Percentiles rank a stretch among this genome's conserved stretches.
Evolutionary conservation across 1,140 invertebrate genomes (phyloP).

Genomic region (Anastatus disparis): DNA sequence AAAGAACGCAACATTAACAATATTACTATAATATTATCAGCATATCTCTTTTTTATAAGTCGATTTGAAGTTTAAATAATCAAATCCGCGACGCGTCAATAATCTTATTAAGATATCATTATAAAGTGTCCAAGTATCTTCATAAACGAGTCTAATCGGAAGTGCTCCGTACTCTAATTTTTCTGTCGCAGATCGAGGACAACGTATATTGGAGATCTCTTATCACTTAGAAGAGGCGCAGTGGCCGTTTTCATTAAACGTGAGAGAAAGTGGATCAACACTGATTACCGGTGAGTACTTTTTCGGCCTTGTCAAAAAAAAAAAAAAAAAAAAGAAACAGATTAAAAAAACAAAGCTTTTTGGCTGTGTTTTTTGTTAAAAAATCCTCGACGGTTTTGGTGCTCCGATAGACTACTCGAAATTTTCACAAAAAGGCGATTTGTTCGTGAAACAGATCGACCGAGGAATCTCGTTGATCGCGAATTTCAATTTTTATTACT

Average conservation of each 20-base stretch:
- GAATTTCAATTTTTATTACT: slow-evolving; percentile 16
- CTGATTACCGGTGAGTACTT: slow-evolving; percentile 56
- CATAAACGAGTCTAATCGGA: slow-evolving; percentile 43
- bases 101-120: too few species aligned
- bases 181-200: slow-evolving; percentile 55
- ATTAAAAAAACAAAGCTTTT: slow-evolving; percentile 2
- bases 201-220: too few species aligned
- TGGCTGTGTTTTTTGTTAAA: slow-evolving; percentile 11
- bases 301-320: slow-evolving; percentile 51
- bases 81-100: too few species aligned
- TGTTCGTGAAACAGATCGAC: slow-evolving; percentile 27
- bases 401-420: slow-evolving; percentile 65
- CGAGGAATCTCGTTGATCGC: slow-evolving; percentile 38
- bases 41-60: slow-evolving; percentile 6
- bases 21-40: neutral
- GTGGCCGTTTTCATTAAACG: neutral
- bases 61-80: neutral
- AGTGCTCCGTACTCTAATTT: slow-evolving; percentile 49
- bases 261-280: slow-evolving; percentile 12
- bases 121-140: too few species aligned
- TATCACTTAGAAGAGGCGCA: too few species aligned
- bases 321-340: slow-evolving; percentile 25
- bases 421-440: slow-evolving; percentile 42
- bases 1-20: slow-evolving; percentile 22
- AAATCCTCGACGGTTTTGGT: slow-evolving; percentile 60